Percentiles rank a stretch among this genome's conserved stretches.
Evolutionary conservation across 2,797 vertebrate species (phyloP).

Genomic region (Sandelia bainsii): DNA sequence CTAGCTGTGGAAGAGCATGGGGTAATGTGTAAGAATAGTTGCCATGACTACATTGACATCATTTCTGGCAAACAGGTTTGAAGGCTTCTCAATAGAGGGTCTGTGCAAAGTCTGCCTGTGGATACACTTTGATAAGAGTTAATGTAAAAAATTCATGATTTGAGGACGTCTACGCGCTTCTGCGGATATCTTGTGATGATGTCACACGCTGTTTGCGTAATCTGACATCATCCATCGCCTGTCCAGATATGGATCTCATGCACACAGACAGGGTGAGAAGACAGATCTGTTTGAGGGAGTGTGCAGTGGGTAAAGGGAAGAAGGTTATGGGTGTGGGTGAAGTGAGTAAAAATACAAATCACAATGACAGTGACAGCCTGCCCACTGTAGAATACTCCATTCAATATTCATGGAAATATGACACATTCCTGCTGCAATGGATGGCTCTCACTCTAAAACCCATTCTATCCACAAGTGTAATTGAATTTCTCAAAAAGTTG

Average conservation of each 20-base stretch:
- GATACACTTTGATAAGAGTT: slow-evolving; percentile 25
- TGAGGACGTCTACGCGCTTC: slow-evolving; percentile 13
- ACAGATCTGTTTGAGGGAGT: slow-evolving; percentile 57
- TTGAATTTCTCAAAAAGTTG: slow-evolving; percentile 72
- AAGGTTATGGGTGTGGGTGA: slow-evolving; percentile 46
- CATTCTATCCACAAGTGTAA: slow-evolving; percentile 62
- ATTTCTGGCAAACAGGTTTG: slow-evolving; percentile 85
- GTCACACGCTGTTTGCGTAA: slow-evolving; percentile 46
- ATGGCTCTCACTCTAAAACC: slow-evolving; percentile 65
- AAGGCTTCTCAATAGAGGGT: slow-evolving; percentile 85
- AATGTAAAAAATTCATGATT: slow-evolving; percentile 30
- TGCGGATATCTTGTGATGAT: slow-evolving; percentile 31
- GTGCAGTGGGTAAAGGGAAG: slow-evolving; percentile 38
- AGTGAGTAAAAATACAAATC: slow-evolving; percentile 71
- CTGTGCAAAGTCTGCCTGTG: slow-evolving; percentile 66
- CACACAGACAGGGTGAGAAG: slow-evolving; percentile 36
- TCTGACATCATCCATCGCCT: slow-evolving; percentile 56
- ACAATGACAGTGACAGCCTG: slow-evolving; percentile 66
- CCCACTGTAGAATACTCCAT: slow-evolving; percentile 68
- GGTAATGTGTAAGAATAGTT: slow-evolving; percentile 90
- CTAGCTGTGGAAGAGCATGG: slow-evolving; percentile 81
- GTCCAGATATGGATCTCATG: slow-evolving; percentile 42
- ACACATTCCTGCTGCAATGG: slow-evolving; percentile 66
- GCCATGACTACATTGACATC: slow-evolving; percentile 93
- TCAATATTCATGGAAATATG: slow-evolving; percentile 76